Evolutionary conservation across 2,797 vertebrate species (phyloP).

Genomic region (Tragelaphus oryx): DNA sequence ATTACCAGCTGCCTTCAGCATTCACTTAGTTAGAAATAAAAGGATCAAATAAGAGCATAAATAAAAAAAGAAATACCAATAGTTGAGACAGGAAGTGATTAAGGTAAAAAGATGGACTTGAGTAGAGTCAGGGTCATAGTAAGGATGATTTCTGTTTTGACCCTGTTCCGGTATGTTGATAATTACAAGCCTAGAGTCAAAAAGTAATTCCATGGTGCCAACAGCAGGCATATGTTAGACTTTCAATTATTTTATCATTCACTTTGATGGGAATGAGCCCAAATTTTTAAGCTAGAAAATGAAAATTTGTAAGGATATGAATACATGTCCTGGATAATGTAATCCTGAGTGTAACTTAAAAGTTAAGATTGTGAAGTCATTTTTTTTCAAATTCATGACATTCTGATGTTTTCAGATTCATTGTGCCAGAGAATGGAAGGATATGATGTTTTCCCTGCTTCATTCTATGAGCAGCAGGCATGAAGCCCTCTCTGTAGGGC

Average conservation of each 20-base stretch:
- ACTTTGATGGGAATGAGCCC: not conserved
- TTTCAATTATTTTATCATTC: slow-evolving; percentile 33
- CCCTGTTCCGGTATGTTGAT: slow-evolving; percentile 30
- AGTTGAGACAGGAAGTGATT: slow-evolving; percentile 62
- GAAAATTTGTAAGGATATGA: slow-evolving; percentile 21
- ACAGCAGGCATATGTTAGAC: not conserved
- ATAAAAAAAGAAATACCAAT: slow-evolving; percentile 62
- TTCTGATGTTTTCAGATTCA: not conserved
- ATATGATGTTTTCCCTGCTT: not conserved
- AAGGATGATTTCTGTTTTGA: slow-evolving; percentile 34
- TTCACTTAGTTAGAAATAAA: slow-evolving; percentile 55
- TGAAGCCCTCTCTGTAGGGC: not conserved
- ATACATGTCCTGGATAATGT: not conserved
- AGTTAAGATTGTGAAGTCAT: not conserved
- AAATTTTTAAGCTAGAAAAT: slow-evolving; percentile 20
- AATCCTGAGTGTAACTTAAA: slow-evolving; percentile 23
- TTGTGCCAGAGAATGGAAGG: not conserved
- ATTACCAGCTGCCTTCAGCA: slow-evolving; percentile 18
- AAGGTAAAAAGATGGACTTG: slow-evolving; percentile 51
- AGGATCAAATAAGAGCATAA: slow-evolving; percentile 43
- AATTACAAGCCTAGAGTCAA: slow-evolving; percentile 26
- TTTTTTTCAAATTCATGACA: not conserved
- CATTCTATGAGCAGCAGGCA: not conserved
- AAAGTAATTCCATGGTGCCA: slow-evolving; percentile 8
- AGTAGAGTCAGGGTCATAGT: slow-evolving; percentile 22